Base-by-base conservation (phyloP, 2,797 vertebrate species). In the Hemitrygon akajei region DNA sequence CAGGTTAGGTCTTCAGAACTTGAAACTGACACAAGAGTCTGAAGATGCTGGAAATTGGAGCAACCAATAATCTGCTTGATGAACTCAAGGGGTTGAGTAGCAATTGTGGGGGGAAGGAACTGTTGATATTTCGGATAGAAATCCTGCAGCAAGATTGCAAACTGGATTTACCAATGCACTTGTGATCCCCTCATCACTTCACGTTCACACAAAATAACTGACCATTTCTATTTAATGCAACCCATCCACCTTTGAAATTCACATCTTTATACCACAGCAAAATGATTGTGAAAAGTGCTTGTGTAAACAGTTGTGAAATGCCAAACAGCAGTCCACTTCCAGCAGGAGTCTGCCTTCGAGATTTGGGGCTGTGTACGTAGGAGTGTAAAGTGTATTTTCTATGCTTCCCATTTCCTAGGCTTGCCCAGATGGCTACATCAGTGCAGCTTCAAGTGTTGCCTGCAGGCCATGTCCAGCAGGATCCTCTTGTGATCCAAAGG, bases 401-500 rank as follows among this genome's bases (percentile, higher is more conserved):
- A 10, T 60, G 87, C 76, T 80, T 93, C 40, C 0, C n/a, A 87
- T 37, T 40, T 71, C 91, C 58, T 94, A 98, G 98, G 95, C 95
- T 77, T 98, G 98, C 94, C 97, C 97, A 34, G 93, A 94, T 20
- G 98, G 98, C 89, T 96, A 96, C 82, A 95, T 98, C 87, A 98
- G 97, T 94, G 95, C 97, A 56, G 97, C 97, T 93, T 97, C 97
- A 34, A 94, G 97, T 95, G 96, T 95, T 22, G 96, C 96, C 94
- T 98, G 98, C 94, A 95, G 95, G 11, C 95, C 97, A 0, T 98
- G 98, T 95, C 98, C 98, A 5, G 94, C 96, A 22, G 98, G 98
- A 27, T 97, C 96, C 84, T 96, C 96, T 0, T 98, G 98, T 93
- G 95, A 98, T 84, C 95, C 95, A 0, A 81, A 0, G 69, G 95